Evolutionary conservation across 2,113 vertebrate genomes (phyloP).

Genomic region (Periophthalmodon schlosseri): DNA sequence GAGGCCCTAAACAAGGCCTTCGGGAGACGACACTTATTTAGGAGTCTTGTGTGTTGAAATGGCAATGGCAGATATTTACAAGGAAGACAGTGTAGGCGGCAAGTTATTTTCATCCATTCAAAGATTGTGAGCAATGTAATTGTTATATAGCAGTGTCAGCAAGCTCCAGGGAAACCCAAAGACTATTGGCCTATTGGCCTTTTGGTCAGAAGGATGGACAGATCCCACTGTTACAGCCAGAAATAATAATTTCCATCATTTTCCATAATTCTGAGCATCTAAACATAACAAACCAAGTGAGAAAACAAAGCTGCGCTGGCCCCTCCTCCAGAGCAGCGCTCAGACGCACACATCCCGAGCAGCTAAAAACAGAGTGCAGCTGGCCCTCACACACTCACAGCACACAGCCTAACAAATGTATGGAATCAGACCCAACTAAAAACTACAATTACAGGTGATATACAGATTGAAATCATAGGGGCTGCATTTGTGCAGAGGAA

Average conservation of each 20-base stretch:
- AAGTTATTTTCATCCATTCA: not conserved
- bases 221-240: conserved; percentile 84
- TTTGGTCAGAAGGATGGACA: conserved; percentile 81
- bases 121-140: conserved; percentile 63
- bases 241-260: conserved; percentile 89
- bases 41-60: too few relatives aligned
- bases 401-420: conserved; percentile 95
- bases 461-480: conserved; percentile 99
- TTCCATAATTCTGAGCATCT: conserved; percentile 94
- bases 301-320: conserved; percentile 88
- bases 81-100: too few relatives aligned
- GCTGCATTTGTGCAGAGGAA: conserved; percentile 93
- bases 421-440: conserved; percentile 99
- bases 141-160: conserved; percentile 17
- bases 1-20: not conserved
- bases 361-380: conserved; percentile 96
- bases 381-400: conserved; percentile 87
- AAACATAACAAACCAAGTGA: conserved; percentile 89
- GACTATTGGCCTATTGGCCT: conserved; percentile 34
- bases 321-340: conserved; percentile 34
- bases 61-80: too few relatives aligned
- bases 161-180: conserved; percentile 35
- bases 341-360: conserved; percentile 22
- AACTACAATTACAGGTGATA: conserved; percentile 99
- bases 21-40: too few relatives aligned